Base-by-base conservation (phyloP, 1,140 invertebrate species). In the Steinernema feltiae region DNA sequence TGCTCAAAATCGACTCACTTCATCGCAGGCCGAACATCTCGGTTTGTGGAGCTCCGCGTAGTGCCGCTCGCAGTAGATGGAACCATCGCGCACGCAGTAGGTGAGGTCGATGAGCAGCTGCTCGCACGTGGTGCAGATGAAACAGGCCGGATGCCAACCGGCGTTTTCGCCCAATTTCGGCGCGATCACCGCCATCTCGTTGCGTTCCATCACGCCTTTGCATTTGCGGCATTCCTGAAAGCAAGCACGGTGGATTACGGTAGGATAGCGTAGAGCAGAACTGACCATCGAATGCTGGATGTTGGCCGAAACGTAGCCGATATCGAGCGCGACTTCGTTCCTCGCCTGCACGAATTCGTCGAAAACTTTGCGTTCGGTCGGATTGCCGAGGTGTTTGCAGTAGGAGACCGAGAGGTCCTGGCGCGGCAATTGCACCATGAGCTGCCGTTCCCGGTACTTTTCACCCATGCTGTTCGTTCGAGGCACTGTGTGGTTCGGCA, bases 251-350 rank as follows among this genome's bases (percentile, higher is more conserved):
- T n/a, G n/a, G n/a, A n/a, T n/a, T n/a, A n/a, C n/a, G n/a, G n/a
- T n/a, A n/a, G n/a, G n/a, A n/a, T n/a, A n/a, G n/a, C n/a, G n/a
- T n/a, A n/a, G n/a, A n/a, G n/a, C n/a, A n/a, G n/a, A 18, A 77
- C 83, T 79, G 30, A 87, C 85, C 80, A 79, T 84, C 73, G 75
- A 73, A 41, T 83, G 82, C 0, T 79, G 83, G 15, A 85, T 53
- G 70, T 80, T 82, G 1, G 81, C 31, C 30, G 70, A 76, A 0
- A 91, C 91, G 81, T 89, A 90, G 87, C 93, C 96, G 83, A 98
- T 94, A 87, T 98, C 96, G 79, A 99, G 88, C 18, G 94, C 93
- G 79, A 97, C 92, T 89, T 96, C 93, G 87, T 97, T 97, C 48
- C 94, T 89, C 32, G 92, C 93, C 29, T 92, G 91, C 77, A 95